These are phyloP conservation scores for Keiferia lycopersicella DNA, from an alignment of 2,888 invertebrate genomes.

Conservation along the genomic window DNA sequence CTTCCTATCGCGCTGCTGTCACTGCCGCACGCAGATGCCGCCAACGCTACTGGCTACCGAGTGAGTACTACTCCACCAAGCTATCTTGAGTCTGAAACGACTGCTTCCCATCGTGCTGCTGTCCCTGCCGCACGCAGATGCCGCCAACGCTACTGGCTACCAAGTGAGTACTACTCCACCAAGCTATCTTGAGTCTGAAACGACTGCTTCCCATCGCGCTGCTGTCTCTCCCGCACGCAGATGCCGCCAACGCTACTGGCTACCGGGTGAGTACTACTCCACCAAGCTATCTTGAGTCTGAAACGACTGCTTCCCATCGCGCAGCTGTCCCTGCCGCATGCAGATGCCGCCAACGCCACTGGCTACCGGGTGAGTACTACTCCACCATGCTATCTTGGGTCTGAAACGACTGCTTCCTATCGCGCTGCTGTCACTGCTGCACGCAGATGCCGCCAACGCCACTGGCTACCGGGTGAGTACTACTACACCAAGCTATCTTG, in stretches of 20 bases:
- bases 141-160: slow-evolving; percentile 62
- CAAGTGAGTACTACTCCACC: slow-evolving; percentile 41
- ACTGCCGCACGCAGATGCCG: slow-evolving; percentile 52
- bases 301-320: no score
- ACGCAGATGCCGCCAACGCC: slow-evolving; percentile 25
- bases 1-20: slow-evolving; percentile 73
- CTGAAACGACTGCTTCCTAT: no score
- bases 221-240: no score
- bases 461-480: no score
- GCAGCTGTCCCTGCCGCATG: no score
- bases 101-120: slow-evolving; percentile 75
- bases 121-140: slow-evolving; percentile 58
- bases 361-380: slow-evolving; percentile 37
- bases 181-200: no score
- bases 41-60: background rate
- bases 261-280: slow-evolving; percentile 18
- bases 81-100: no score
- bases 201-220: no score
- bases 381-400: background rate
- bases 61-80: slow-evolving; percentile 10
- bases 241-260: slow-evolving; percentile 24
- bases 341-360: slow-evolving; percentile 23
- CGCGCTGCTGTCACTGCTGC: no score
- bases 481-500: no score
- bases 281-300: no score